Evolutionary conservation across 1,140 invertebrate species (phyloP).

Genomic region (Coptotermes formosanus): DNA sequence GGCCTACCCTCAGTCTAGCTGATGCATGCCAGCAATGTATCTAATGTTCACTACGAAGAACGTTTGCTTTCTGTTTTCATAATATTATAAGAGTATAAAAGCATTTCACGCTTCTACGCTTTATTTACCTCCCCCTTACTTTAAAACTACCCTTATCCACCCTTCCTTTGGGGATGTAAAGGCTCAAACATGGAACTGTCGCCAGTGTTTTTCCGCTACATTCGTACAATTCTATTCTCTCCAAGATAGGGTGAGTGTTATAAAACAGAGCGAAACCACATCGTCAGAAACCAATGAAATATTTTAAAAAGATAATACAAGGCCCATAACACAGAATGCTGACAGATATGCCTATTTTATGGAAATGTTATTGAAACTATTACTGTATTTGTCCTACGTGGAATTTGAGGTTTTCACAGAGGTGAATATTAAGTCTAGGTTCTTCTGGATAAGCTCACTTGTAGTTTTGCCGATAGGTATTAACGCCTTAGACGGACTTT

Average conservation of each 20-base stretch:
- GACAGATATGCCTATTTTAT: too few relatives aligned
- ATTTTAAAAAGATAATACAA: background rate
- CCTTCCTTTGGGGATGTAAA: background rate
- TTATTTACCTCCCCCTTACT: conserved; percentile 11
- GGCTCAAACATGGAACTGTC: background rate
- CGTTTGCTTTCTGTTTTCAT: conserved; percentile 4
- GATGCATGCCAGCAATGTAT: background rate
- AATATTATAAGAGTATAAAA: conserved; percentile 1
- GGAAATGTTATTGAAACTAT: too few relatives aligned
- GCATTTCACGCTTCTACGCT: background rate
- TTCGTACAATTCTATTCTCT: background rate
- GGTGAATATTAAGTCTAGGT: too few relatives aligned
- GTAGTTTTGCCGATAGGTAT: too few relatives aligned
- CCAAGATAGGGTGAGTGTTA: background rate
- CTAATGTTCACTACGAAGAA: background rate
- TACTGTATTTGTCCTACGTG: too few relatives aligned
- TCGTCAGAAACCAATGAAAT: background rate
- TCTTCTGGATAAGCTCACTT: too few relatives aligned
- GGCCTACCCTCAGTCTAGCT: background rate
- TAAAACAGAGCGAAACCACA: background rate
- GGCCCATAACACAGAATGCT: too few relatives aligned
- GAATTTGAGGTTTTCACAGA: too few relatives aligned
- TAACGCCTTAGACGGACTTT: too few relatives aligned
- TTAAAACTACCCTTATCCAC: conserved; percentile 9
- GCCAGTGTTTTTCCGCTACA: background rate